Conservation (phyloP, 2,113 vertebrate genomes). For the Trachemys scripta region DNA sequence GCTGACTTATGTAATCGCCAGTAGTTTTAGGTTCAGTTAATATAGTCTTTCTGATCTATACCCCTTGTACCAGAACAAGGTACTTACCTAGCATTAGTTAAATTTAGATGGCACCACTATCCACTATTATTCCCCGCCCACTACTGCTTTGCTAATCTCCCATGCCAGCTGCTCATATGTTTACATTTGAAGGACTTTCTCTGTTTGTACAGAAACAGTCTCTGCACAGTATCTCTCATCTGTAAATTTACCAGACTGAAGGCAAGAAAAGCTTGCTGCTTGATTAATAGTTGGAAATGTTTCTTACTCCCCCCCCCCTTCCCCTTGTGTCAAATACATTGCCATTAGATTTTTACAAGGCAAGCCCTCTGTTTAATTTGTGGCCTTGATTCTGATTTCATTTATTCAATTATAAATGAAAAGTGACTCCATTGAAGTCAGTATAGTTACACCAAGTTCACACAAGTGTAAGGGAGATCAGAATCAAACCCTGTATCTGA, state of each 20-base stretch:
- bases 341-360: slow-evolving; percentile 38
- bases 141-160: slow-evolving; percentile 9
- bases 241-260: slow-evolving; percentile 55
- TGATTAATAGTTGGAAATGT: slow-evolving; percentile 53
- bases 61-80: slow-evolving; percentile 33
- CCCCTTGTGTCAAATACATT: slow-evolving; percentile 12
- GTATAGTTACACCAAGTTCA: slow-evolving; percentile 10
- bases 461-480: neutral
- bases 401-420: slow-evolving; percentile 53
- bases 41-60: slow-evolving; percentile 29
- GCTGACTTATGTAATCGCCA: neutral
- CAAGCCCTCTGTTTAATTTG: neutral
- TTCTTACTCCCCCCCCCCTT: slow-evolving; percentile 30
- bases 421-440: neutral
- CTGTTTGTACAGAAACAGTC: slow-evolving; percentile 47
- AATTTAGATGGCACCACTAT: slow-evolving; percentile 32
- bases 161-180: slow-evolving; percentile 53
- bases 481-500: neutral
- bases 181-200: slow-evolving; percentile 50
- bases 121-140: neutral
- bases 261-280: slow-evolving; percentile 41
- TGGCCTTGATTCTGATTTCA: slow-evolving; percentile 5
- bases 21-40: neutral
- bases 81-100: slow-evolving; percentile 43
- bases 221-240: slow-evolving; percentile 61